phyloP scores from a whole-genome alignment of 2,888 invertebrate species.

The Eupithecia tripunctaria region DNA sequence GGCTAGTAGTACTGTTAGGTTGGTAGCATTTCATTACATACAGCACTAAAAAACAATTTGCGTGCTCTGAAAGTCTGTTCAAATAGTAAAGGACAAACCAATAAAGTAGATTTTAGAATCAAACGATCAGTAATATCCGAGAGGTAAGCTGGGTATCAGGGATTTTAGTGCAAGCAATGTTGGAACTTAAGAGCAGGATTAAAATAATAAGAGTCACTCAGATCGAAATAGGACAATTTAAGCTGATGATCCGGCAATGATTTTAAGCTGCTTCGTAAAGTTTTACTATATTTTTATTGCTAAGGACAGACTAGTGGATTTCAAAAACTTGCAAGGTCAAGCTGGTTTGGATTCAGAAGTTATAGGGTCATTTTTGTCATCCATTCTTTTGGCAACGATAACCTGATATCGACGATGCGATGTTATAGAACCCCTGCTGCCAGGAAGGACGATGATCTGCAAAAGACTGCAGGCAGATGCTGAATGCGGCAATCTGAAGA shows the following conservation, averaged over 20 bases:
- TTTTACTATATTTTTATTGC: not conserved
- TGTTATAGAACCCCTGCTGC: no score
- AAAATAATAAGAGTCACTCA: not conserved
- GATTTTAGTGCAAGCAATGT: not conserved
- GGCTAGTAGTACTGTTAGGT: not conserved
- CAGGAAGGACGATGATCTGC: no score
- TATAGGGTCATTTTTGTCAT: no score
- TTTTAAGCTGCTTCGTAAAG: constrained; percentile 2
- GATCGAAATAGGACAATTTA: not conserved
- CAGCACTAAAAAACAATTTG: not conserved
- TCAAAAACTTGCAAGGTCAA: not conserved
- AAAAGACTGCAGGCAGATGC: no score
- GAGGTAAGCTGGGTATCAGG: not conserved
- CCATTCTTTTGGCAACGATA: no score
- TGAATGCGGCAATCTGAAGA: no score
- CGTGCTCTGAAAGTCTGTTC: not conserved
- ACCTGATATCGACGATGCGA: no score
- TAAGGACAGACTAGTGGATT: not conserved
- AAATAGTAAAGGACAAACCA: not conserved
- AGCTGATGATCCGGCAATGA: not conserved
- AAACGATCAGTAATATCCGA: not conserved
- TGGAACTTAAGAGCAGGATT: not conserved
- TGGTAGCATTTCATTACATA: not conserved
- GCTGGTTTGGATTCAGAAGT: not conserved
- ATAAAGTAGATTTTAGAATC: not conserved